Conservation (phyloP, 2,888 invertebrate species). For the Microctonus hyperodae region DNA sequence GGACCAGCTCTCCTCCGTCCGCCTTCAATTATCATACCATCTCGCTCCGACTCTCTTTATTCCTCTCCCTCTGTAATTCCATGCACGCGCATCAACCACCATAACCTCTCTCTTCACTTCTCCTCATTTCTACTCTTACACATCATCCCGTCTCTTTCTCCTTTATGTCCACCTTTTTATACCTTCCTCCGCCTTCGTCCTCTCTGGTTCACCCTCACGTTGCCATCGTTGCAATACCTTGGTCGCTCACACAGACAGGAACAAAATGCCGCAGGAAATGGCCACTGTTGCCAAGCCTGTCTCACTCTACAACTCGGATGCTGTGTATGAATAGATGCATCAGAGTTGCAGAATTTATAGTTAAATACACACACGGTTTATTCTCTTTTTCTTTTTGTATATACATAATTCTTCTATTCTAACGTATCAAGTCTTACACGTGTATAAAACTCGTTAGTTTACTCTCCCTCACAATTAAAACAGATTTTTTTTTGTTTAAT, state of each 20-base stretch:
- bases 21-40: constrained; percentile 50
- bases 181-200: constrained; percentile 29
- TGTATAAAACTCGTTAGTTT: constrained; percentile 2
- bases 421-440: not conserved
- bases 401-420: not conserved
- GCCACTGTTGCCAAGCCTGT: constrained; percentile 55
- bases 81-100: constrained; percentile 8
- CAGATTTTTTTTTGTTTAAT: not conserved
- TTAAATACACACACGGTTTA: not conserved
- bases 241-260: constrained; percentile 17
- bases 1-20: constrained; percentile 43
- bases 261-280: constrained; percentile 41
- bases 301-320: constrained; percentile 18
- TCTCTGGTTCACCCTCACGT: constrained; percentile 36
- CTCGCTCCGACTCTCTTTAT: constrained; percentile 38
- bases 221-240: constrained; percentile 22
- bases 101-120: constrained; percentile 17
- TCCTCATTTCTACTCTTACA: constrained; percentile 13
- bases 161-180: not conserved
- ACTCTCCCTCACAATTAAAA: constrained; percentile 13
- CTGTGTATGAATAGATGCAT: constrained; percentile 50
- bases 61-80: not conserved
- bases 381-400: not conserved
- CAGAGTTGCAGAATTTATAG: constrained; percentile 21
- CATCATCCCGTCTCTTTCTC: constrained; percentile 23